Evolutionary conservation across 2,888 invertebrate species (phyloP), one percentile per base, ranked within the genome.

Genomic region (Ichneumon xanthorius): DNA sequence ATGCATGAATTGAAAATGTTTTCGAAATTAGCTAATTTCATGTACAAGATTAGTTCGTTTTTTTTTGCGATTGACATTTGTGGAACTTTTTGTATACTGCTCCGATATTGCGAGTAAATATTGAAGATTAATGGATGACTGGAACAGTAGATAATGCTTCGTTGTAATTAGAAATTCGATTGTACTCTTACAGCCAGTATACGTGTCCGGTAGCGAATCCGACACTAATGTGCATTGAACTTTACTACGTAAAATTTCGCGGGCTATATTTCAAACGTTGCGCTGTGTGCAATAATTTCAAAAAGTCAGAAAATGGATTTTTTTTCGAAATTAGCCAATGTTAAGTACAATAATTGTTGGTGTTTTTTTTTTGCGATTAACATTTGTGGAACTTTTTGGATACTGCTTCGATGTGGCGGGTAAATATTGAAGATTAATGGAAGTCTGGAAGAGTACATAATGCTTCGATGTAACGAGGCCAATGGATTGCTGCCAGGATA

Each of bases 111-210:
- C 5, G 37, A 7, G 37, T 37, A 37, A 37, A 37, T 6, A 7
- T 37, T 37, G 37, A 6, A 4, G 37, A 37, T 7, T 6, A 37
- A 37, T 37, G 37, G 7, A 5, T 6, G 37, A n/a, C 37, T 37
- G 4, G 19, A 53, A 58, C 16, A 58, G 55, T 9, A 16, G 19
- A 9, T 7, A 9, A 58, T 67, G 61, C 58, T 53, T 58, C 19
- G 37, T 61, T 37, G 63, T 76, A 84, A 80, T 37, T 80, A 80
- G 70, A 72, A 71, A 84, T 77, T 84, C 76, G 77, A 58, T 40
- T 50, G 55, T 33, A 45, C 55, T 55, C 77, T 50, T 37, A 53
- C 65, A 33, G 50, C 67, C 22, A 50, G 19, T 68, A 63, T 19
- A 33, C 19, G 72, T 77, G 68, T 84, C 81, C 80, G 81, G 61